Evolutionary conservation across 2,113 vertebrate genomes (phyloP).

Genomic region (Rattus norvegicus): GRCr8 NC_086026.1:94972501-94973000

Average conservation of each 20-base stretch:
- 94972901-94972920: constrained; percentile 10
- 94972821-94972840: neutral
- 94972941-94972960: neutral
- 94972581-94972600: neutral
- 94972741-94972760: constrained; percentile 8
- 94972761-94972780: constrained; percentile 40
- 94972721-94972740: constrained; percentile 6
- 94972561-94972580: neutral
- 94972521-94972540: neutral
- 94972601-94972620: neutral
- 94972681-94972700: neutral
- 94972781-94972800: constrained; percentile 4
- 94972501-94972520: neutral
- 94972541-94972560: neutral
- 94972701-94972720: neutral
- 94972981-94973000: neutral
- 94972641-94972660: neutral
- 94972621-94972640: neutral
- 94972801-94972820: neutral
- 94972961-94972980: neutral
- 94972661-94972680: neutral
- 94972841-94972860: constrained; percentile 22
- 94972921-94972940: neutral
- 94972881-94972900: constrained; percentile 29
- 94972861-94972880: constrained; percentile 39